Evolutionary conservation across 2,888 invertebrate genomes (phyloP), one percentile per base, ranked within the genome.

Genomic region (Ochlodes sylvanus): DNA sequence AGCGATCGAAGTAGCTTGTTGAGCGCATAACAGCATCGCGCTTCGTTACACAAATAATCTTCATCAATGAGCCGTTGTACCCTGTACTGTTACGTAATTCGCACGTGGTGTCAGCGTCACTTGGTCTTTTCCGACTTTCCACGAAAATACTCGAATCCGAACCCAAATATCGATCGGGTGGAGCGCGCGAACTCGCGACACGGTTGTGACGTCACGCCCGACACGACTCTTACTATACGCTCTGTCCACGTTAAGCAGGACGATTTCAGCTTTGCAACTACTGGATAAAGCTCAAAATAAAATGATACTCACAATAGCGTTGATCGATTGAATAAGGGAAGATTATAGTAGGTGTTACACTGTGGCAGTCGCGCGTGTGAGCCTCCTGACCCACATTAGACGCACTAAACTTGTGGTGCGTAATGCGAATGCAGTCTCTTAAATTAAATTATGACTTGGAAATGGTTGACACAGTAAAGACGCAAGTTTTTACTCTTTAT

Each of bases 371-470:
- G 68, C 69, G 74, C 73, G 70, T 76, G 72, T 72, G 79, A 82
- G 80, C 87, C 87, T 87, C 81, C 86, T 92, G 92, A 92, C 92
- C 91, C 88, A 92, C 79, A 91, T 92, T 79, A 81, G 75, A 76
- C 75, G 71, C 75, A 74, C 67, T 73, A 71, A 66, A 73, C 71
- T 64, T 67, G 73, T 76, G 82, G 83, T 87, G 87, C 86, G 87
- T 90, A 86, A 80, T 87, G 89, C 87, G 86, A 87, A 87, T 89
- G 87, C 90, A 89, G 80, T 70, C 62, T 62, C 68, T 62, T 62
- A 68, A 68, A 68, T 68, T 68, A 62, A 68, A 68, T 68, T 68
- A 68, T 55, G 50, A 41, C 61, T 38, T 21, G 19, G 47, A 47
- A 44, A 47, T 50, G 47, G 44, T 47, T 68, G 38, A 38, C 12